These are phyloP conservation scores for Manis javanica DNA, from an alignment of 2,797 vertebrate species.

Conservation along the genomic window DNA sequence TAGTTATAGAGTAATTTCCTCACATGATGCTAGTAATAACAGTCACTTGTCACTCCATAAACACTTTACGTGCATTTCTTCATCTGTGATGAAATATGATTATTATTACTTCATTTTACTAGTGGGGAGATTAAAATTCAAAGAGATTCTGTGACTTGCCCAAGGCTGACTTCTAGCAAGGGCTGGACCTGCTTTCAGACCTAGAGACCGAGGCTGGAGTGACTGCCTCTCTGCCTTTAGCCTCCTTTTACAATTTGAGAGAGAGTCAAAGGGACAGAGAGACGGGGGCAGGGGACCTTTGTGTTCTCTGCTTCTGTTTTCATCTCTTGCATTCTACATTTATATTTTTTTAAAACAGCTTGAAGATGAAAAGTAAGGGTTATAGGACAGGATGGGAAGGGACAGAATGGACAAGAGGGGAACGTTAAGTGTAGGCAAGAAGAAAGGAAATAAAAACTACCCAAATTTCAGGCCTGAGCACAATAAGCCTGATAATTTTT, in stretches of 20 bases:
- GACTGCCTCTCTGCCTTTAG: neutral
- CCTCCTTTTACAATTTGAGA: neutral
- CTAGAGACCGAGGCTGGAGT: neutral
- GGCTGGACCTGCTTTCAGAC: neutral
- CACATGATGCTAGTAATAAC: neutral
- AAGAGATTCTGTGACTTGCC: neutral
- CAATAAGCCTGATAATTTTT: neutral
- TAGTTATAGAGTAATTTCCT: neutral
- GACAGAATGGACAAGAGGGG: neutral
- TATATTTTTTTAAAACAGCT: neutral
- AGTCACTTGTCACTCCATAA: neutral
- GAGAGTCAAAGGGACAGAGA: neutral
- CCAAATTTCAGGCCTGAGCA: neutral
- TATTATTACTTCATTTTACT: constrained; percentile 34
- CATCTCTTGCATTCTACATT: neutral
- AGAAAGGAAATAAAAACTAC: neutral
- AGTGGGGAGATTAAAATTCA: constrained; percentile 45
- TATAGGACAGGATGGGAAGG: neutral
- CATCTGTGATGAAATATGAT: neutral
- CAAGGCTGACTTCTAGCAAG: neutral
- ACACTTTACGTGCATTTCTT: neutral
- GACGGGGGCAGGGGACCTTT: neutral
- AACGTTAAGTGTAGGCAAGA: neutral
- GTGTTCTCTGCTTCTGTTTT: neutral
- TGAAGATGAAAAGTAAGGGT: neutral